Conservation (phyloP, 1,140 invertebrate genomes). For the Tetragnatha versicolor region DNA sequence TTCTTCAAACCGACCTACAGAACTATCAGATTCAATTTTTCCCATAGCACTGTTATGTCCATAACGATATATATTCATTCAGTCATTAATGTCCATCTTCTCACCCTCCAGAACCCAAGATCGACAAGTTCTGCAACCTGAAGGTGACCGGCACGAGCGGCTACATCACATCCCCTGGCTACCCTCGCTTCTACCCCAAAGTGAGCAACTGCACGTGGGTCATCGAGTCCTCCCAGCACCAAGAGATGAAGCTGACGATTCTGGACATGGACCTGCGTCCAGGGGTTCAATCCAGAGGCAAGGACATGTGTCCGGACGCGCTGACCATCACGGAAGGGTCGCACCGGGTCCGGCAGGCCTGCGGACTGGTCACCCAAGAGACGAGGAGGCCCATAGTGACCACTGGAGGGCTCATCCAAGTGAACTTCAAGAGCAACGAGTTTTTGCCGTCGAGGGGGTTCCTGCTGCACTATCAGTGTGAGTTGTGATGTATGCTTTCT, state of each 20-base stretch:
- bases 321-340: slow-evolving; percentile 12
- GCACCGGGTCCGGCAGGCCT: slow-evolving; percentile 17
- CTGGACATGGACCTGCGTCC: slow-evolving; percentile 67
- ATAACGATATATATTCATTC: too few relatives aligned
- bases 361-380: slow-evolving; percentile 1
- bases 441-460: slow-evolving; percentile 64
- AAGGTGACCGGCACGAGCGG: slow-evolving; percentile 60
- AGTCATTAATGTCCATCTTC: too few relatives aligned
- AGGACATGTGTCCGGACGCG: neutral
- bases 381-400: slow-evolving; percentile 28
- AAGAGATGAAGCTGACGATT: slow-evolving; percentile 68
- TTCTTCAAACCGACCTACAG: too few relatives aligned
- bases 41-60: too few relatives aligned
- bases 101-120: slow-evolving; percentile 23
- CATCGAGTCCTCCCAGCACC: slow-evolving; percentile 65
- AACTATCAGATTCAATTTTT: too few relatives aligned
- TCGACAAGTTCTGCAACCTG: slow-evolving; percentile 47
- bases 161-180: slow-evolving; percentile 72
- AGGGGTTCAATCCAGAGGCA: slow-evolving; percentile 13
- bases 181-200: slow-evolving; percentile 70
- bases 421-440: slow-evolving; percentile 33
- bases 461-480: slow-evolving; percentile 70
- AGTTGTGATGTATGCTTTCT: too few relatives aligned
- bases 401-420: neutral
- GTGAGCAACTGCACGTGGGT: slow-evolving; percentile 66